Evolutionary conservation across 2,113 vertebrate species (phyloP).

Genomic region (Leucopsar rothschildi): DNA sequence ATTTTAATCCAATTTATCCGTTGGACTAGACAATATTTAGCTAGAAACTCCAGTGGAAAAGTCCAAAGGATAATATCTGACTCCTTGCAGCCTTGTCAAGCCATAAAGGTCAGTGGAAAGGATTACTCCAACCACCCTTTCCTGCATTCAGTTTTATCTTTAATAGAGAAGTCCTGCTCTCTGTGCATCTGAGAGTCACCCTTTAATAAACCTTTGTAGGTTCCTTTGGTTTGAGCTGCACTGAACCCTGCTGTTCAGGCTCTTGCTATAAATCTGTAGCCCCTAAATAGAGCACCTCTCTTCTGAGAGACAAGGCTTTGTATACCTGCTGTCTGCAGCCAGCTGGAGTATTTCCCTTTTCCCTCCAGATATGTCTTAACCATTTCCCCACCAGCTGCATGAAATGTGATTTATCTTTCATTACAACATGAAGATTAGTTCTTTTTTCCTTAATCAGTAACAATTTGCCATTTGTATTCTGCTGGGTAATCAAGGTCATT

Average conservation of each 20-base stretch:
- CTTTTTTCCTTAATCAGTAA: neutral
- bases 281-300: constrained; percentile 56
- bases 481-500: neutral
- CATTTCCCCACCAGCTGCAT: neutral
- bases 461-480: neutral
- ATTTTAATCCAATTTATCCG: neutral
- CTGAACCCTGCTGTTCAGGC: constrained; percentile 45
- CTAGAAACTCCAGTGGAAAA: neutral
- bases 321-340: neutral
- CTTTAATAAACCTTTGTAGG: constrained; percentile 55
- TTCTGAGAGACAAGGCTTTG: constrained; percentile 15
- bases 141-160: constrained; percentile 31
- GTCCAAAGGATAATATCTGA: neutral
- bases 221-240: constrained; percentile 36
- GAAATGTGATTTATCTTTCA: neutral
- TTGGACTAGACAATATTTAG: neutral
- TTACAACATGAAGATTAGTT: neutral
- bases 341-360: constrained; percentile 32
- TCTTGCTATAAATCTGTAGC: neutral
- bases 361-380: constrained; percentile 24
- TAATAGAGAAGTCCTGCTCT: constrained; percentile 36
- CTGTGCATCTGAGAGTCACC: constrained; percentile 23
- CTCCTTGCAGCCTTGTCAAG: neutral
- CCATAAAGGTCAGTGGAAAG: constrained; percentile 44
- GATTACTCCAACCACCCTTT: constrained; percentile 21